These are phyloP conservation scores for Harpagifer antarcticus DNA, from an alignment of 2,797 vertebrate genomes.

Conservation along the genomic window DNA sequence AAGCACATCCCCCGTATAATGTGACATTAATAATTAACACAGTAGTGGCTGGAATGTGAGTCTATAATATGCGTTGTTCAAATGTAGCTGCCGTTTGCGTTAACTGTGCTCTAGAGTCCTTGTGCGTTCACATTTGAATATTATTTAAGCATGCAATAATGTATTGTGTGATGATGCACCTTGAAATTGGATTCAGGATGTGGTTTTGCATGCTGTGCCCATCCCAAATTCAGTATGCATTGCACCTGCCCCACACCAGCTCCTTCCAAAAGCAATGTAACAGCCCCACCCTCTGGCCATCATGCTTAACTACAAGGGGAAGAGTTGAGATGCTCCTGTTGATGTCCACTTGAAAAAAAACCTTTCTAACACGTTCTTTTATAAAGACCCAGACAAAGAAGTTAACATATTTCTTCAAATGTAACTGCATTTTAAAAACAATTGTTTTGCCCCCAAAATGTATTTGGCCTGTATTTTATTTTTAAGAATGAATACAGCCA, in stretches of 20 bases:
- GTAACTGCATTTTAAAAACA: neutral
- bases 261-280: constrained; percentile 31
- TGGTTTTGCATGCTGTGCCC: constrained; percentile 64
- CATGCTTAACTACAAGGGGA: constrained; percentile 46
- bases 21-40: constrained; percentile 75
- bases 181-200: constrained; percentile 39
- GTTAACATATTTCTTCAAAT: neutral
- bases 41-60: constrained; percentile 28
- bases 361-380: neutral
- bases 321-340: neutral
- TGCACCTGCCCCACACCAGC: constrained; percentile 48
- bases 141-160: constrained; percentile 43
- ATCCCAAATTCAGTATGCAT: constrained; percentile 43
- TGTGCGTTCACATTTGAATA: neutral
- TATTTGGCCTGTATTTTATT: neutral
- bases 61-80: constrained; percentile 10
- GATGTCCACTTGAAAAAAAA: neutral
- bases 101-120: neutral
- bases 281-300: constrained; percentile 62
- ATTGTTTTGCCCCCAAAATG: neutral
- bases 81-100: neutral
- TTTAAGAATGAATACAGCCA: neutral
- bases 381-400: too few relatives aligned
- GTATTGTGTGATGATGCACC: constrained; percentile 26
- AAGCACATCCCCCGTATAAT: constrained; percentile 55